phyloP scores from a whole-genome alignment of 2,888 invertebrate genomes.

The Sarcophaga subvicina region DNA sequence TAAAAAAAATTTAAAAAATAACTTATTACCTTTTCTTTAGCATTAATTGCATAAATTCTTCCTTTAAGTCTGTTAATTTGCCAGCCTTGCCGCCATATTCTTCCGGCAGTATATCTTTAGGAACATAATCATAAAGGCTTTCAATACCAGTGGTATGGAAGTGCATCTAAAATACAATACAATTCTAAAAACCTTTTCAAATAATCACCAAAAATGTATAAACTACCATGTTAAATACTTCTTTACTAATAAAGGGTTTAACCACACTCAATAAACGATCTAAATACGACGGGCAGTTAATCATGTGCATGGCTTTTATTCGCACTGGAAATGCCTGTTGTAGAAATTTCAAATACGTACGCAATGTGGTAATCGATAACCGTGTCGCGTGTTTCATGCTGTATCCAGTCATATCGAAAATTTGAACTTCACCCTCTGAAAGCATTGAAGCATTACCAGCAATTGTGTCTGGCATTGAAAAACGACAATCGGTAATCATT shows the following conservation, averaged over 20 bases:
- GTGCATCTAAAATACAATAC: slow-evolving; percentile 83
- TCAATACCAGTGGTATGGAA: slow-evolving; percentile 86
- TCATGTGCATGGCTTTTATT: slow-evolving; percentile 83
- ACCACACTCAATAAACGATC: slow-evolving; percentile 85
- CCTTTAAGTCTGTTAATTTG: slow-evolving; percentile 82
- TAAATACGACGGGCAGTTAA: slow-evolving; percentile 85
- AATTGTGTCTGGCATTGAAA: slow-evolving; percentile 73
- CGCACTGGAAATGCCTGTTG: slow-evolving; percentile 78
- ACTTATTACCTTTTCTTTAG: slow-evolving; percentile 83
- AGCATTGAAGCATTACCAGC: slow-evolving; percentile 59
- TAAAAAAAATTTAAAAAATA: neutral
- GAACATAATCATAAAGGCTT: slow-evolving; percentile 85
- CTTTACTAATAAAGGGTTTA: slow-evolving; percentile 86
- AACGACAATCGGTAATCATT: slow-evolving; percentile 87
- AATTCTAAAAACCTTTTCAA: slow-evolving; percentile 1
- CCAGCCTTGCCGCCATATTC: slow-evolving; percentile 78
- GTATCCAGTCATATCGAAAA: slow-evolving; percentile 87
- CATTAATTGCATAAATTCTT: slow-evolving; percentile 84
- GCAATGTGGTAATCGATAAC: slow-evolving; percentile 75
- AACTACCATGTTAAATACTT: slow-evolving; percentile 85
- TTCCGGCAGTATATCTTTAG: slow-evolving; percentile 78
- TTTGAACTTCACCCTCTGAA: slow-evolving; percentile 85
- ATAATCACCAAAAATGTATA: neutral
- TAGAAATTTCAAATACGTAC: slow-evolving; percentile 76
- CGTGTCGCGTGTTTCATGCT: slow-evolving; percentile 86